A percentile compares a stretch with the other conserved stretches of the same genome.
Evolutionary conservation across 2,888 invertebrate species (phyloP).

Genomic region (Brachynemurus nebulosus): DNA sequence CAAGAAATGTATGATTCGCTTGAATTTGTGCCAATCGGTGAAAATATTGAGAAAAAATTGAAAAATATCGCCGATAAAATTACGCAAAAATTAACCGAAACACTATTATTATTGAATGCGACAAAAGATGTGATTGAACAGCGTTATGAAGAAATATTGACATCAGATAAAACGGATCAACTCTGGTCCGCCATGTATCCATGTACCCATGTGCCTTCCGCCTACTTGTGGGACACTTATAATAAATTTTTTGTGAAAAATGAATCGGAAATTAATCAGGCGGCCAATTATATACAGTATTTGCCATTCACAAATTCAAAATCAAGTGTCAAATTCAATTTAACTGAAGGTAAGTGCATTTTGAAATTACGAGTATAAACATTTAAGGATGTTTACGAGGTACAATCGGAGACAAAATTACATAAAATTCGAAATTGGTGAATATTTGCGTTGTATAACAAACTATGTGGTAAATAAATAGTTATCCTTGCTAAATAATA

Average conservation of each 20-base stretch:
- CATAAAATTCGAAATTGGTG: too few species aligned
- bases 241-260: slow-evolving; percentile 2
- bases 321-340: slow-evolving; percentile 3
- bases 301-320: background rate
- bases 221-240: slow-evolving; percentile 6
- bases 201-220: slow-evolving; percentile 15
- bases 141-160: slow-evolving; percentile 17
- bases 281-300: slow-evolving; percentile 1
- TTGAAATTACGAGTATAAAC: background rate
- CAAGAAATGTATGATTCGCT: slow-evolving; percentile 28
- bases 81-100: slow-evolving; percentile 25
- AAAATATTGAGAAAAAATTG: slow-evolving; percentile 25
- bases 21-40: slow-evolving; percentile 23
- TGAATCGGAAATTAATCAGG: background rate
- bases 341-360: slow-evolving; percentile 7
- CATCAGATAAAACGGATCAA: slow-evolving; percentile 12
- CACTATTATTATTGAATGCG: slow-evolving; percentile 25
- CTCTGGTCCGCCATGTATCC: slow-evolving; percentile 20
- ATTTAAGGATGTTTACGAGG: too few species aligned
- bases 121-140: slow-evolving; percentile 25
- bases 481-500: too few species aligned
- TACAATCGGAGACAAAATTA: too few species aligned
- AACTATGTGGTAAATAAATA: too few species aligned
- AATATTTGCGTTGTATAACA: too few species aligned
- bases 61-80: slow-evolving; percentile 25